Percentiles rank a stretch among this genome's conserved stretches.
Conservation (phyloP, 1,140 invertebrate genomes). For the Zaprionus ghesquierei region DNA sequence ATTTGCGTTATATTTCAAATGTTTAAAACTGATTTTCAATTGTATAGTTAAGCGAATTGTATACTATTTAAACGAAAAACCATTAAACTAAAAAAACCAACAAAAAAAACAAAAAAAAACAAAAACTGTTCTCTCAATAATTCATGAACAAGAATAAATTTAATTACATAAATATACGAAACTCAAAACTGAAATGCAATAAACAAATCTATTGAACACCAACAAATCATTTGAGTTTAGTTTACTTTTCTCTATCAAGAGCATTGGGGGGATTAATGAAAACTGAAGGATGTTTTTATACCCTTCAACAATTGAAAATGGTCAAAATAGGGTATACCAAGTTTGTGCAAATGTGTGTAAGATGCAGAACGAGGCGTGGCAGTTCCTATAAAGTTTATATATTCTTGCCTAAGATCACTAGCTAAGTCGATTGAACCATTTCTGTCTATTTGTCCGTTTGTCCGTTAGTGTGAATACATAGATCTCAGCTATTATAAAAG, state of each 20-base stretch:
- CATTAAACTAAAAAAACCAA: conserved; percentile 24
- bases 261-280: background rate
- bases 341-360: no score
- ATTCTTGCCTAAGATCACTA: no score
- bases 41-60: conserved; percentile 79
- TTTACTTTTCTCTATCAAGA: background rate
- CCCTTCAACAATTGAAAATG: no score
- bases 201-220: conserved; percentile 77
- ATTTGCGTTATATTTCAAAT: conserved; percentile 32
- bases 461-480: no score
- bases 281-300: background rate
- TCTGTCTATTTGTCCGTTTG: no score
- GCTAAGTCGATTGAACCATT: no score
- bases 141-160: conserved; percentile 69
- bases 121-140: conserved; percentile 74
- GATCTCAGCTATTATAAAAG: no score
- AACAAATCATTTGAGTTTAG: conserved; percentile 14
- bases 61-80: conserved; percentile 72
- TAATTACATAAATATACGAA: conserved; percentile 65
- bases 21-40: conserved; percentile 68
- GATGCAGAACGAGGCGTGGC: no score
- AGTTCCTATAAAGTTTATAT: no score
- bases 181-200: conserved; percentile 67
- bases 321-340: no score
- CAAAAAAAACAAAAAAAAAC: conserved; percentile 10